Evolutionary conservation across 2,113 vertebrate genomes (phyloP).

Genomic region (Taurulus bubalis): DNA sequence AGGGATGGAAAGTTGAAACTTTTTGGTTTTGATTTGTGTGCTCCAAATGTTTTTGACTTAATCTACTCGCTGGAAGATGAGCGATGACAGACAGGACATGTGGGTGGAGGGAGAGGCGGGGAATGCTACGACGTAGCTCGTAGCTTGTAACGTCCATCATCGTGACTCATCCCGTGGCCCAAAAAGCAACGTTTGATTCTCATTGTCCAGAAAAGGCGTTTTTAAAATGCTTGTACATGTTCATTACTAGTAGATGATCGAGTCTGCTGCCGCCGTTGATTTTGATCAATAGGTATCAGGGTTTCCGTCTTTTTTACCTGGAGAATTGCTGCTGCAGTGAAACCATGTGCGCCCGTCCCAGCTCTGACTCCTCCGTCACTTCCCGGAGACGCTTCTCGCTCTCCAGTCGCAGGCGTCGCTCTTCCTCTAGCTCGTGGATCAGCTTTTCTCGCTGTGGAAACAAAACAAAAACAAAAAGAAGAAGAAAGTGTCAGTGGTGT

Average conservation of each 20-base stretch:
- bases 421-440: conserved; percentile 94
- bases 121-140: not conserved
- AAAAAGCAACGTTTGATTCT: not conserved
- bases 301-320: conserved; percentile 83
- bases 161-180: not conserved
- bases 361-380: conserved; percentile 89
- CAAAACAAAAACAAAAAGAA: not conserved
- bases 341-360: conserved; percentile 88
- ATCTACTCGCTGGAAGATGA: too few relatives aligned
- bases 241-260: not conserved
- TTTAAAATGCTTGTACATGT: not conserved
- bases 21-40: not conserved
- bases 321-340: conserved; percentile 91
- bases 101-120: not conserved
- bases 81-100: not conserved
- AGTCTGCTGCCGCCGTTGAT: not conserved
- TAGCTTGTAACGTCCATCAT: not conserved
- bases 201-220: too few relatives aligned
- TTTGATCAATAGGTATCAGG: not conserved
- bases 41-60: not conserved
- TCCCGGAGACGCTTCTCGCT: conserved; percentile 90
- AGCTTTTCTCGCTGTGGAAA: conserved; percentile 91
- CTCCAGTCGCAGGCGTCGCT: conserved; percentile 90
- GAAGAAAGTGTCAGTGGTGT: not conserved
- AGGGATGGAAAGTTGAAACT: not conserved